Base-by-base conservation (phyloP, 2,797 vertebrate genomes). In the Scyliorhinus canicula region DNA sequence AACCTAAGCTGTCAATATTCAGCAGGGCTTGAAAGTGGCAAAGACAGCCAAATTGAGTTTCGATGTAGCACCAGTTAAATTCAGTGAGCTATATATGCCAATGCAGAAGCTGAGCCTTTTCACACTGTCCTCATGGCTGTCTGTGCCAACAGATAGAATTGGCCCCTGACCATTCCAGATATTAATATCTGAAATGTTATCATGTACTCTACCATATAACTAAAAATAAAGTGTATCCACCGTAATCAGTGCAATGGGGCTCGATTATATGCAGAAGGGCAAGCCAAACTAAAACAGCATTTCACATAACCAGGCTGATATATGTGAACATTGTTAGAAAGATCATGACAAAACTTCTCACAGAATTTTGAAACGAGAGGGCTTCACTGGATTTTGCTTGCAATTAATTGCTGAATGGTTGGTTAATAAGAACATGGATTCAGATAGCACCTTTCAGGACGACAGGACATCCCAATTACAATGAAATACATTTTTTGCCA, bases 1-100 rank as follows among this genome's bases (percentile, higher is more conserved):
- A 52, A 26, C 19, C 67, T 94, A 52, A 90, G 24, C 93, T 74
- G 93, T 93, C 93, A 93, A 71, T 71, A 52, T 71, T 93, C 93
- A 52, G 67, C 69, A 69, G 28, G 16, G 67, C 47, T 74, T 94
- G 28, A 74, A 71, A 94, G 47, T 14, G 6, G 47, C 93, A 74
- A 50, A 74, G 47, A 55, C 67, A 94, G 93, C 67, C 21, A 71
- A 47, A 52, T 63, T 52, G 65, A 52, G 14, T 94, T 94, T 31
- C 93, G 14, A 26, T 47, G 44, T 50, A 50, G 67, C 93, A 35
- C 14, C 67, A 74, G 69, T 94, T 74, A 93, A 93, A n/a, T 71
- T 50, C 44, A 94, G 14, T 55, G 47, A 93, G 52, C 69, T 93
- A 50, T 31, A 93, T 7, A 28, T 93, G 31, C 67, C 93, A 93